Base-by-base conservation (phyloP, 2,797 vertebrate genomes). In the Phataginus tetradactyla region DNA sequence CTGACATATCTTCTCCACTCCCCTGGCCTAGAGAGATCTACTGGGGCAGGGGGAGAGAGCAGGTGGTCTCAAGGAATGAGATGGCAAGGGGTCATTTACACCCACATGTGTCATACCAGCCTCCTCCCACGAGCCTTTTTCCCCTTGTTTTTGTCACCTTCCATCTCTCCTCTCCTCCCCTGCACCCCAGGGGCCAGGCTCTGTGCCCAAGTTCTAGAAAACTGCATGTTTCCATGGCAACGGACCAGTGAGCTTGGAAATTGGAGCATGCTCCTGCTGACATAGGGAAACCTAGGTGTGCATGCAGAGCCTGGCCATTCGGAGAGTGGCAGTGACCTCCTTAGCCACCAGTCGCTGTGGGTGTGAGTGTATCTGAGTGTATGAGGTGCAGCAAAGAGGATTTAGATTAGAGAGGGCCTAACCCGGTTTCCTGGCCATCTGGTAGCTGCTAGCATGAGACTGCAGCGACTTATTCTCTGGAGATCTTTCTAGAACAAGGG, bases 151-250 rank as follows among this genome's bases (percentile, higher is more conserved):
- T 86, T 75, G 63, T 94, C 69, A 84, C n/a, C 87, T 39, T 74
- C 53, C 57, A 37, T 72, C 72, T 96, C 37, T 84, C 71, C 39
- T 94, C 71, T 90, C 80, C 74, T 86, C 55, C 59, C 66, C 83
- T 86, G 89, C 61, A 94, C 59, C 69, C 64, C n/a, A 59, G 90
- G 85, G 90, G 92, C 68, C 80, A 88, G 91, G 72, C 71, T 74
- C 78, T 94, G 64, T 69, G 89, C 96, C 96, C 39, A 45, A 95
- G 45, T 93, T 86, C 90, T 89, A 78, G 95, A 95, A 97, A 89
- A 71, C 77, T 59, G 79, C 61, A 32, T 81, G 95, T 98, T 97
- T 96, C 97, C 95, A 97, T 96, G 77, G 96, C 93, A 96, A 97
- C 84, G 4, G 72, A 91, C 85, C 80, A 83, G 18, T 45, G 91